These are phyloP conservation scores for Nematostella vectensis DNA, from an alignment of 92 coral and sea anemone species.

Conservation along the genomic window DNA sequence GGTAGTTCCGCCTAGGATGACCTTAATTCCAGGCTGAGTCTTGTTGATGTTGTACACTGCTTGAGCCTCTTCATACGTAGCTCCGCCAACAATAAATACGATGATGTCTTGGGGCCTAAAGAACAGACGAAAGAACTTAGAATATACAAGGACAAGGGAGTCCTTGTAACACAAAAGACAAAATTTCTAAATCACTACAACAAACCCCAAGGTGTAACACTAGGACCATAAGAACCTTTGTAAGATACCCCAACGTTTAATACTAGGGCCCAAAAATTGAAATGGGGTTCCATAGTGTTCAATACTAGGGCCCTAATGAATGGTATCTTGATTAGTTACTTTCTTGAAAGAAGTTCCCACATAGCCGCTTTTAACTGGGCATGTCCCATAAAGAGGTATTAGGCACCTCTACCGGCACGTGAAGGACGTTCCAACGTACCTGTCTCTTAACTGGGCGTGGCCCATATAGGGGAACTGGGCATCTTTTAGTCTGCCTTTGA, in stretches of 20 bases:
- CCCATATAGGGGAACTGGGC: slow-evolving; percentile 83
- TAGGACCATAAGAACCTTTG: too few species aligned
- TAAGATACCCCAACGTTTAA: too few species aligned
- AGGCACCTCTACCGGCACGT: too few species aligned
- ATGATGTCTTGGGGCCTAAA: slow-evolving; percentile 90
- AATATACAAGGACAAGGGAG: background rate
- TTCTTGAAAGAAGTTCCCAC: too few species aligned
- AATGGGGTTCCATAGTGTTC: too few species aligned
- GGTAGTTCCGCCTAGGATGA: slow-evolving; percentile 84
- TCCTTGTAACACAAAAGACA: background rate
- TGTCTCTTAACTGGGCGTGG: slow-evolving; percentile 73
- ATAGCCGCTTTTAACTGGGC: too few species aligned
- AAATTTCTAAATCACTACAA: background rate
- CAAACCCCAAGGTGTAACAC: too few species aligned
- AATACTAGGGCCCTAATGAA: too few species aligned
- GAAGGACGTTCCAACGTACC: slow-evolving; percentile 36
- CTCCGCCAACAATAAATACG: slow-evolving; percentile 87
- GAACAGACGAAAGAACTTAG: too few species aligned
- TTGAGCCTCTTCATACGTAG: slow-evolving; percentile 80
- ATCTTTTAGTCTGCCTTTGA: slow-evolving; percentile 89
- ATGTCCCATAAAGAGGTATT: too few species aligned
- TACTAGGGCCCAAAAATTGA: too few species aligned
- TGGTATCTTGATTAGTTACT: too few species aligned
- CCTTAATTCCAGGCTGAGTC: slow-evolving; percentile 74
- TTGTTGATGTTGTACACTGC: slow-evolving; percentile 91